Conservation (phyloP, 30 jellyfish, hydroid and myxozoan genomes). For the Cassiopea andromeda region DNA sequence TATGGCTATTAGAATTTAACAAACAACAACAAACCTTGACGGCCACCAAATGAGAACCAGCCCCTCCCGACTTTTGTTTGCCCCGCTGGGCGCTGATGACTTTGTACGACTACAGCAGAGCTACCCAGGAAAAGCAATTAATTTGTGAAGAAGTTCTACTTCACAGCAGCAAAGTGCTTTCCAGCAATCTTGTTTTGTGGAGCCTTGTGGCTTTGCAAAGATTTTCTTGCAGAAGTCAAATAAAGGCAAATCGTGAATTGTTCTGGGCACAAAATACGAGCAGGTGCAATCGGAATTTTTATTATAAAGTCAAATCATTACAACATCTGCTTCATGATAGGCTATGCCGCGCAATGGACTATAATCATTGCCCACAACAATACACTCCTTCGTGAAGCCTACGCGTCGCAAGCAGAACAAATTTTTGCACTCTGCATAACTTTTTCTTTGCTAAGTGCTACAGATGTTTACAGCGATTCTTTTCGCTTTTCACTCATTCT, state of each 20-base stretch:
- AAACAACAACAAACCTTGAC: no score
- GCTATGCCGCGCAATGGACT: constrained; percentile 30
- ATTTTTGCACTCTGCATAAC: background rate
- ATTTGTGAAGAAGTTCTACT: background rate
- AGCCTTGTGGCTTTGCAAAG: background rate
- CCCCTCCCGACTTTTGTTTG: no score
- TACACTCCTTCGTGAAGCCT: constrained; percentile 6
- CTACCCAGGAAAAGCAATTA: background rate
- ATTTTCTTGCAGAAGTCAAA: constrained; percentile 21
- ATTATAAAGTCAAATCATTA: constrained; percentile 26
- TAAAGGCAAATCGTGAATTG: constrained; percentile 47
- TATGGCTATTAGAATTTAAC: no score
- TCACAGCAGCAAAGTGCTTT: background rate
- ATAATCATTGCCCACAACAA: constrained; percentile 56
- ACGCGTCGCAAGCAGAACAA: background rate
- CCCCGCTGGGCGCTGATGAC: no score
- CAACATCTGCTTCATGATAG: constrained; percentile 53
- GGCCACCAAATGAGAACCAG: no score
- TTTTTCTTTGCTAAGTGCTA: background rate
- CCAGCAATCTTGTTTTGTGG: background rate
- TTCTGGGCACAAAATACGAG: constrained; percentile 32
- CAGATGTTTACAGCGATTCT: background rate
- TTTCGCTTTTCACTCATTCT: background rate
- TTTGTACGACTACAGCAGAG: no score
- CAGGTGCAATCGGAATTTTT: constrained; percentile 35